phyloP scores from a whole-genome alignment of 2,113 vertebrate genomes.

The Spea multiplicata region DNA sequence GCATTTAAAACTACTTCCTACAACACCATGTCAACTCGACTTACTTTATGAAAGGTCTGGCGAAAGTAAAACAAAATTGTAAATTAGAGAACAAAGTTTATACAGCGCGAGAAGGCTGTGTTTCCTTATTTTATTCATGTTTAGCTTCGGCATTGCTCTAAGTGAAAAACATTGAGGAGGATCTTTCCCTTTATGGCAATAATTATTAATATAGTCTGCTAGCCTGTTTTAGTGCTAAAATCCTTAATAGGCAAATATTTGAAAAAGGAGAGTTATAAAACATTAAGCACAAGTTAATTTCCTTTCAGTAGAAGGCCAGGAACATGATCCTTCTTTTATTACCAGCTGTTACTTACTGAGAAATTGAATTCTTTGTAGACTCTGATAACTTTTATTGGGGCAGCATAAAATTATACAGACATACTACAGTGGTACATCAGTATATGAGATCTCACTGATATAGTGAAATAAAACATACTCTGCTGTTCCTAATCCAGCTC shows the following conservation, averaged over 20 bases:
- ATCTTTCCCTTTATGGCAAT: constrained; percentile 38
- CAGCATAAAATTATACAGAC: constrained; percentile 40
- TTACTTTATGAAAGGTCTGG: neutral
- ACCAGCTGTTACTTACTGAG: constrained; percentile 46
- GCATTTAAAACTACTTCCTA: neutral
- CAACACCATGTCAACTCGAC: neutral
- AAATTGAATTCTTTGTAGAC: constrained; percentile 42
- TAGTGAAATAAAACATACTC: constrained; percentile 29
- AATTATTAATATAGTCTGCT: constrained; percentile 45
- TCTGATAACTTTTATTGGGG: constrained; percentile 46
- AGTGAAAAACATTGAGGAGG: constrained; percentile 35
- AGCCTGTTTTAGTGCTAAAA: constrained; percentile 37
- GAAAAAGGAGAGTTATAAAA: constrained; percentile 46
- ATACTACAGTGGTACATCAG: constrained; percentile 25
- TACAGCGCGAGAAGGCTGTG: constrained; percentile 9
- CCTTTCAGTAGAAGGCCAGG: constrained; percentile 43
- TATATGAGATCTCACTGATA: constrained; percentile 22
- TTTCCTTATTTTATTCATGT: constrained; percentile 41
- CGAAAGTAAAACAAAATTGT: constrained; percentile 24
- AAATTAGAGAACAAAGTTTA: constrained; percentile 27
- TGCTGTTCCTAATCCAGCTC: constrained; percentile 29
- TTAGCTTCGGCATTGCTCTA: constrained; percentile 19
- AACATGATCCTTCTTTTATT: constrained; percentile 45
- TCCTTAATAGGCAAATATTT: constrained; percentile 47
- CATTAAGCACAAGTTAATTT: constrained; percentile 48